Evolutionary conservation across 2,888 invertebrate species (phyloP).

Genomic region (Rotaria magnacalcarata): DNA sequence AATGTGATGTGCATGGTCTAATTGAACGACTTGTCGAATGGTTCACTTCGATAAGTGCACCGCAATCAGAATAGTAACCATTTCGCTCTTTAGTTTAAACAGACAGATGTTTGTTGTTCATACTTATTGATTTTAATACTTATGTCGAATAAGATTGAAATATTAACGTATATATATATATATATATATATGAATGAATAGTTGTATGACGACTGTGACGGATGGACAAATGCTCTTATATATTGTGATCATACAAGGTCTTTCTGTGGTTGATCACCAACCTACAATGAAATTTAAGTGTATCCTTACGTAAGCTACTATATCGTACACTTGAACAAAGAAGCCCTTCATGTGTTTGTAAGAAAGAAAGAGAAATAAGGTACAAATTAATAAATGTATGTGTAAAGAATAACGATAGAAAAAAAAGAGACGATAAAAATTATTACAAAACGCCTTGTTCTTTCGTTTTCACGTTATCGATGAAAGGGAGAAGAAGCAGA

Average conservation of each 20-base stretch:
- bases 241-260: not conserved
- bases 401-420: constrained; percentile 25
- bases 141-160: not conserved
- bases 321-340: constrained; percentile 17
- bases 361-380: constrained; percentile 26
- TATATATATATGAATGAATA: no score
- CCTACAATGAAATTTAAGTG: not conserved
- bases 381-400: constrained; percentile 21
- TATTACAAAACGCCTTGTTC: not conserved
- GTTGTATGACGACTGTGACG: not conserved
- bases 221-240: not conserved
- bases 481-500: not conserved
- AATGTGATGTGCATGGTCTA: no score
- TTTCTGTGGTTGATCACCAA: not conserved
- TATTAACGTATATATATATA: not conserved
- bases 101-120: no score
- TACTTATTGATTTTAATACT: no score
- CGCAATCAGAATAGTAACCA: no score
- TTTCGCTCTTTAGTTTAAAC: no score
- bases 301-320: constrained; percentile 7
- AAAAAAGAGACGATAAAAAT: constrained; percentile 8
- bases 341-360: not conserved
- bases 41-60: no score
- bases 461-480: not conserved
- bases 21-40: no score